These are phyloP conservation scores for Lasioglossum zephyrum DNA, from an alignment of 2,888 invertebrate species.

Conservation along the genomic window DNA sequence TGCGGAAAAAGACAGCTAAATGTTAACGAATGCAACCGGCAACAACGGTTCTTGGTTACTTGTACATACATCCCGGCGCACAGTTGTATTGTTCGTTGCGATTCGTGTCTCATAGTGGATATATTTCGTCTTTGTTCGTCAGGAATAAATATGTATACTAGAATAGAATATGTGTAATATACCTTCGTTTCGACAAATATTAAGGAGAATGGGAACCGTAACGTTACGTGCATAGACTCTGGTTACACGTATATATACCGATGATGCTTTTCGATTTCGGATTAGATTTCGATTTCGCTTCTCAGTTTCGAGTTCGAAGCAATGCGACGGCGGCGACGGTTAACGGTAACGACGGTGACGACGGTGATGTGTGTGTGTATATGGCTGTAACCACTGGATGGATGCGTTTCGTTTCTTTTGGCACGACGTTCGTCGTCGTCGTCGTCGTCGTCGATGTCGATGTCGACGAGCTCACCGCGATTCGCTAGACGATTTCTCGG, in stretches of 20 bases:
- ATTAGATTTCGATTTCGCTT: background rate
- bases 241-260: background rate
- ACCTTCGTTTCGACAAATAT: background rate
- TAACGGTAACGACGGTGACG: background rate
- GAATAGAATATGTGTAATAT: background rate
- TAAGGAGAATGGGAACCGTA: background rate
- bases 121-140: background rate
- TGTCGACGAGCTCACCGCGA: background rate
- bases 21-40: conserved; percentile 3
- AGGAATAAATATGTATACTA: background rate
- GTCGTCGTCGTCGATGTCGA: no score
- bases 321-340: background rate
- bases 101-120: background rate
- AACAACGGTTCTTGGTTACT: background rate
- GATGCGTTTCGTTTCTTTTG: background rate
- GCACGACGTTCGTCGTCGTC: background rate
- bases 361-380: background rate
- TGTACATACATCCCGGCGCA: background rate
- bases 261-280: background rate
- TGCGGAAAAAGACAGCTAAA: background rate
- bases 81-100: background rate
- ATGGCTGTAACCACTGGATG: background rate
- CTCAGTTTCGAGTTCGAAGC: background rate
- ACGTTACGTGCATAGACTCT: background rate
- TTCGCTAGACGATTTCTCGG: background rate